Base-by-base conservation (phyloP, 2,888 invertebrate species). In the Calameuta idolon region DNA sequence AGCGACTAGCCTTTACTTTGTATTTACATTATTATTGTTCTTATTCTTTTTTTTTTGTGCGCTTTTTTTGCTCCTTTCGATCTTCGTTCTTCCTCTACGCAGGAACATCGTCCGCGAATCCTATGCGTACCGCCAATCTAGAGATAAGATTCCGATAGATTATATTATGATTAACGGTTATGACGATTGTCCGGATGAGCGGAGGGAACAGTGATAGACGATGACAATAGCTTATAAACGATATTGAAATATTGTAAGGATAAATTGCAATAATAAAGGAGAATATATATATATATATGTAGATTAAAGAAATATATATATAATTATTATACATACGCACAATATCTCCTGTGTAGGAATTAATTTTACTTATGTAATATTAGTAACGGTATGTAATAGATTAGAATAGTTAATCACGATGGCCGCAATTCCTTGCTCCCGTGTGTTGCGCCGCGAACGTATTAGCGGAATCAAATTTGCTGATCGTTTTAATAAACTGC, bases 131-230 rank as follows among this genome's bases (percentile, higher is more conserved):
- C 23, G 55, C 23, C 55, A 55, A 55, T 55, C 23, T 55, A 55
- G 55, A 55, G 23, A 55, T 55, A 55, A 55, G 55, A 55, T 55
- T 55, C 9, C 55, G 15, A 55, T 55, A 55, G 55, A 23, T 55
- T 55, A 55, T 9, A 55, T 55, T 55, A 23, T 9, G 23, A 23
- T 55, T 55, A 55, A 55, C 9, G 55, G 55, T 55, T 55, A 55
- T 5, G 23, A 55, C 9, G 55, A 55, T 55, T 55, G 55, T 35
- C 9, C 23, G 55, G 23, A 55, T 55, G 15, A 55, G 55, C 23
- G 55, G 55, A 55, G 55, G 77, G 69, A 77, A 77, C 75, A 77
- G 77, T 77, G 77, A 77, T 77, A 77, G 77, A 74, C 75, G 77
- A 69, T 69, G 75, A 75, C 77, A 77, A 77, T 77, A 77, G 75